Base-by-base conservation (phyloP, 2,888 invertebrate genomes). In the Dorcus parallelipipedus region DNA sequence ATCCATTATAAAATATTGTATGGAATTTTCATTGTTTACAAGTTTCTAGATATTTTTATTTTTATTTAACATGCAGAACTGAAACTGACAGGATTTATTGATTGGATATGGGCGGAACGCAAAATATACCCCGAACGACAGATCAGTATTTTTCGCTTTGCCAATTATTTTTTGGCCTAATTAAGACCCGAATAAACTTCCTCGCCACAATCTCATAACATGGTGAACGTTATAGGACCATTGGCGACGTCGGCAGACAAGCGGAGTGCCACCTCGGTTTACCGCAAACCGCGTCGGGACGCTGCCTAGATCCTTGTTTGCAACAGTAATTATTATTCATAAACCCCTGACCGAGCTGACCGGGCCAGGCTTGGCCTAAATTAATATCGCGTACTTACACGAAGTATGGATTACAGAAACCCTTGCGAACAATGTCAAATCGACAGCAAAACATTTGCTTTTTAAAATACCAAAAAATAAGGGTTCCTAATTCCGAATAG, bases 311-410 rank as follows among this genome's bases (percentile, higher is more conserved):
- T 71, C 74, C 76, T 75, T 76, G 75, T 76, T 76, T 73, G 75
- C 72, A 74, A 75, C 75, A 72, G 74, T 76, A 76, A 78, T 78
- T 78, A 78, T 77, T 77, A 78, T 78, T 78, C 78, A 78, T 78
- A 78, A 75, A 75, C 70, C 71, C 67, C 69, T 71, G 69, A 73
- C 75, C 75, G 69, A 68, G 68, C 69, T 74, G 74, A 73, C 74
- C 74, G 73, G 71, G 72, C 73, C 71, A 67, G 68, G 69, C 71
- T 71, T 73, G 69, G 70, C 71, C 72, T 64, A 74, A 76, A 77
- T 77, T 77, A 76, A 76, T 76, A 76, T 75, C 73, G 64, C 61
- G 66, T 66, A 62, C 65, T 67, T 65, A 66, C 61, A 64, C 63
- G 45, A 38, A 53, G 56, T 51, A 54, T 38, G 58, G 58, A 58